Conservation (phyloP, 2,888 invertebrate species). For the Eupeodes luniger region DNA sequence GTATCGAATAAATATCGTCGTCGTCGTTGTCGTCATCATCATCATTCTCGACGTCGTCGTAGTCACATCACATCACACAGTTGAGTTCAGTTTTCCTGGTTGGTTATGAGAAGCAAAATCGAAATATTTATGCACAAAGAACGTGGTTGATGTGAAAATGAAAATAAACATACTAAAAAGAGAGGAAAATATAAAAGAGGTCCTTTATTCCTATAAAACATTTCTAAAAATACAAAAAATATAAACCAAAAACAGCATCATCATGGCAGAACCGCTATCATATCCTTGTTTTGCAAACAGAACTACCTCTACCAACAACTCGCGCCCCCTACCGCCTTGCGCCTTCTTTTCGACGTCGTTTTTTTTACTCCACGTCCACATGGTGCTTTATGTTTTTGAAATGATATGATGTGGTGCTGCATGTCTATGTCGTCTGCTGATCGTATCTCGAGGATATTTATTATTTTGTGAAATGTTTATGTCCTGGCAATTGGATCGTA, state of each 20-base stretch:
- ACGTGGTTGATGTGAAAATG: constrained; percentile 53
- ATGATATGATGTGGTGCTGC: constrained; percentile 18
- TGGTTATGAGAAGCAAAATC: constrained; percentile 54
- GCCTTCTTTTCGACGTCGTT: too few relatives aligned
- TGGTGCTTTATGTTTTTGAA: constrained; percentile 9
- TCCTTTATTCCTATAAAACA: not conserved
- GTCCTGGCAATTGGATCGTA: constrained; percentile 62
- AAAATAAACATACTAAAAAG: constrained; percentile 51
- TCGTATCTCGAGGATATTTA: constrained; percentile 68
- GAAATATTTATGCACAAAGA: constrained; percentile 70
- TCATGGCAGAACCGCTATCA: not conserved
- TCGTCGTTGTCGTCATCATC: constrained; percentile 27
- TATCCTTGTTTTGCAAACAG: constrained; percentile 28
- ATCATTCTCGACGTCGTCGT: constrained; percentile 29
- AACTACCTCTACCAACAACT: not conserved
- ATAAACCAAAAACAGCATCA: not conserved
- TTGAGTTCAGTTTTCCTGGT: constrained; percentile 34
- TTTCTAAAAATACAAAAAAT: constrained; percentile 2
- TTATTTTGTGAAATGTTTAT: constrained; percentile 64
- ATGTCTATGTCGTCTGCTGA: constrained; percentile 12
- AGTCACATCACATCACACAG: constrained; percentile 67
- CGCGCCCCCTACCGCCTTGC: too few relatives aligned
- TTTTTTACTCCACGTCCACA: too few relatives aligned
- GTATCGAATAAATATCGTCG: constrained; percentile 60
- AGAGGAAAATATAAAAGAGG: constrained; percentile 26